Evolutionary conservation across 64 coral and sea anemone species (phyloP).

Genomic region (Anthopleura sola): DNA sequence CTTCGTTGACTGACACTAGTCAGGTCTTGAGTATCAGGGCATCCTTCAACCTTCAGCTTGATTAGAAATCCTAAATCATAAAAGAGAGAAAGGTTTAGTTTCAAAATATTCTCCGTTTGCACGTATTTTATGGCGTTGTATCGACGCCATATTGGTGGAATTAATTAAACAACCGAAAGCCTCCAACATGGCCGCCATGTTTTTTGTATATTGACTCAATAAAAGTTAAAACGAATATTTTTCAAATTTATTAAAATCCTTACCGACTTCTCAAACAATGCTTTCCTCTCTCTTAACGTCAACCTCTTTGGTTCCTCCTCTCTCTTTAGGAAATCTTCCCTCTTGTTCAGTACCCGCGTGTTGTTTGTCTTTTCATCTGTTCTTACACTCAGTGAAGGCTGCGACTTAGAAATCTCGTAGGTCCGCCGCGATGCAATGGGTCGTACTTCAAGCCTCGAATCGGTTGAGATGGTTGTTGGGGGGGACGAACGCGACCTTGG

Average conservation of each 20-base stretch:
- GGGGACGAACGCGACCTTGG: conserved; percentile 8
- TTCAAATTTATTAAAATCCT: neutral
- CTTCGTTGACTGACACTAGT: no score
- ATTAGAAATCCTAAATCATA: no score
- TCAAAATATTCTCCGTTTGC: no score
- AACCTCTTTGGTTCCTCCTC: neutral
- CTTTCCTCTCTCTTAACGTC: conserved; percentile 14
- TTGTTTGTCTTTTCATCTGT: neutral
- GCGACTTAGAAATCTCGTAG: neutral
- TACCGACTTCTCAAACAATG: conserved; percentile 4
- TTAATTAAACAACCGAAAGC: no score
- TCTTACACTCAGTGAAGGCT: neutral
- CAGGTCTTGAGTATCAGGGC: no score
- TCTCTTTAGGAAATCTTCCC: conserved; percentile 1
- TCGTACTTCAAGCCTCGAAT: neutral
- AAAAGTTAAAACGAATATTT: no score
- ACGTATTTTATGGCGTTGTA: no score
- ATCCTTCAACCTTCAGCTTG: no score
- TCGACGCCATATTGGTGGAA: no score
- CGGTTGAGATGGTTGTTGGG: neutral
- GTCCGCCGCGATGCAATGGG: neutral
- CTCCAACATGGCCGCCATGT: no score
- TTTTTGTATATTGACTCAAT: no score
- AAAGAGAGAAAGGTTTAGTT: no score
- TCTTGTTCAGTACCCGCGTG: neutral